Conservation (phyloP, 2,888 invertebrate species). For the Drosophila mayaguana region DNA sequence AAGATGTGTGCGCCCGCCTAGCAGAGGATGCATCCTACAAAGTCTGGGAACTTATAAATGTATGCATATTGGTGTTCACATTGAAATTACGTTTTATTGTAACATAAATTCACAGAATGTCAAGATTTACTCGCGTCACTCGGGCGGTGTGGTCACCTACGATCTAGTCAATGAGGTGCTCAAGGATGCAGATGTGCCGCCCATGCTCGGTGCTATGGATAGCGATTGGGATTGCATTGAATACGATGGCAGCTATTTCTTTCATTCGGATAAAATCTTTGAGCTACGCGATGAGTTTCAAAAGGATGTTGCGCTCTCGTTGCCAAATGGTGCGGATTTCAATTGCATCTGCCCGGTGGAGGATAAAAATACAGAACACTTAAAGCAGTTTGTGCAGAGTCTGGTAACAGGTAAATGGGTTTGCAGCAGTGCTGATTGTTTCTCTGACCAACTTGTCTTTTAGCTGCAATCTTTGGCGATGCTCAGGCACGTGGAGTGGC, state of each 20-base stretch:
- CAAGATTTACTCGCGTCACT: conserved; percentile 84
- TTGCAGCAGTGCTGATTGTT: not conserved
- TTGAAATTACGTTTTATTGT: not conserved
- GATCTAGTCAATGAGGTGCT: conserved; percentile 85
- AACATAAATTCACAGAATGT: conserved; percentile 73
- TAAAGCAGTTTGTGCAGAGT: conserved; percentile 78
- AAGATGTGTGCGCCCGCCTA: conserved; percentile 82
- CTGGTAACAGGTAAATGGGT: conserved; percentile 73
- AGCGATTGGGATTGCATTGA: conserved; percentile 84
- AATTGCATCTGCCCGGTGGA: conserved; percentile 79
- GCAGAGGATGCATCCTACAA: conserved; percentile 85
- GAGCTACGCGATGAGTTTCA: conserved; percentile 84
- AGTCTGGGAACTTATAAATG: conserved; percentile 84
- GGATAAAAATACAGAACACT: conserved; percentile 71
- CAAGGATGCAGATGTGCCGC: conserved; percentile 83
- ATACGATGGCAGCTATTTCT: conserved; percentile 83
- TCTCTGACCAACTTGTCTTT: not conserved
- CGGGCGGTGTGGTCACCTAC: conserved; percentile 83
- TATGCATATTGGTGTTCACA: conserved; percentile 35
- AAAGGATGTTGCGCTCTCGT: conserved; percentile 70
- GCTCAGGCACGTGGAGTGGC: conserved; percentile 66
- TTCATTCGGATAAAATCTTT: conserved; percentile 83
- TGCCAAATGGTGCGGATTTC: conserved; percentile 73
- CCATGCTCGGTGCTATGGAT: conserved; percentile 83
- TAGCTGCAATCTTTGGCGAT: conserved; percentile 80